Conservation (phyloP, 2,888 invertebrate species). For the Erannis defoliaria region DNA sequence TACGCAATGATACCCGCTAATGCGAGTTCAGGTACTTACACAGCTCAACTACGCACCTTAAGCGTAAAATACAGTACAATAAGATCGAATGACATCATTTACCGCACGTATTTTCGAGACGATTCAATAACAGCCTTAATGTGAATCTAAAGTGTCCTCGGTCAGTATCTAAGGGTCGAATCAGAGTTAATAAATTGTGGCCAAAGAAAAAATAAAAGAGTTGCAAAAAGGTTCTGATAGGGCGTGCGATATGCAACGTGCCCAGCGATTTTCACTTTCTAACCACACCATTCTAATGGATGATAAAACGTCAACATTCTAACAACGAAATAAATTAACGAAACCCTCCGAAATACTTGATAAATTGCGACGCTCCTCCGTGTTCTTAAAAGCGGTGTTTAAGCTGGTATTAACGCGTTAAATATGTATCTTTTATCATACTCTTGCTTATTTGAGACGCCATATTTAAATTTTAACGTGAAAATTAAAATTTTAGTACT, state of each 20-base stretch:
- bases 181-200: conserved; percentile 29
- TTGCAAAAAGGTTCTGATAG: conserved; percentile 25
- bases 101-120: conserved; percentile 16
- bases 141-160: conserved; percentile 19
- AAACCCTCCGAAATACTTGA: conserved; percentile 67
- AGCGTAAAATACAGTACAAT: conserved; percentile 5
- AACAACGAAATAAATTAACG: conserved; percentile 70
- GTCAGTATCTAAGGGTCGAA: conserved; percentile 28
- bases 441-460: conserved; percentile 26
- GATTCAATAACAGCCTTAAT: conserved; percentile 33
- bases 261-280: conserved; percentile 35
- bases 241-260: conserved; percentile 23
- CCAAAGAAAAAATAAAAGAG: conserved; percentile 20
- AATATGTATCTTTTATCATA: conserved; percentile 38
- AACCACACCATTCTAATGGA: conserved; percentile 64
- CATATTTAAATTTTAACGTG: conserved; percentile 23
- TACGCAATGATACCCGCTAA: conserved; percentile 36
- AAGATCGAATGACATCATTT: conserved; percentile 29
- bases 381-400: conserved; percentile 53
- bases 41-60: conserved; percentile 1
- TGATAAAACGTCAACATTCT: conserved; percentile 68
- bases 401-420: conserved; percentile 41
- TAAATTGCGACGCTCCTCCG: conserved; percentile 64
- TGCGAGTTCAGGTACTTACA: conserved; percentile 28
- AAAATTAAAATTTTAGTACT: conserved; percentile 26